Percentiles rank a stretch among this genome's conserved stretches.
Evolutionary conservation across 2,888 invertebrate genomes (phyloP).

Genomic region (Siphlonurus alternatus): DNA sequence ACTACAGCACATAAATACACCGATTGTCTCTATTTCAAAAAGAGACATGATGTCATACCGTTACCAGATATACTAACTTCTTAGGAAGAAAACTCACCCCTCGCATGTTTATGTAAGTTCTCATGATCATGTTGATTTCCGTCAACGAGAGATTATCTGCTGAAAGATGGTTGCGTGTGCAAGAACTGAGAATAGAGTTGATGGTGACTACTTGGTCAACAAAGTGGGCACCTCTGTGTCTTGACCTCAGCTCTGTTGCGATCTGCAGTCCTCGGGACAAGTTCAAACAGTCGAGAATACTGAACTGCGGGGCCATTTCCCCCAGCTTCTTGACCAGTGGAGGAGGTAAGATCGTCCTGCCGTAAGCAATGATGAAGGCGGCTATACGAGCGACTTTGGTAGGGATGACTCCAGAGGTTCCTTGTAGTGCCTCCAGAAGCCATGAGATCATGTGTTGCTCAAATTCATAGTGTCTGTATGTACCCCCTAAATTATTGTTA

Average conservation of each 20-base stretch:
- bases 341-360: conserved; percentile 19
- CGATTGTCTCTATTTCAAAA: too few relatives aligned
- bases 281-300: conserved; percentile 25
- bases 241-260: conserved; percentile 21
- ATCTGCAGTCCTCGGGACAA: conserved; percentile 30
- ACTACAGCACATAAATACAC: too few relatives aligned
- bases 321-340: conserved; percentile 19
- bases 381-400: conserved; percentile 26
- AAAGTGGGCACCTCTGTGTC: conserved; percentile 6
- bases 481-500: conserved; percentile 32
- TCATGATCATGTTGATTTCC: conserved; percentile 18
- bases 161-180: conserved; percentile 22
- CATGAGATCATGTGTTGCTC: conserved; percentile 28
- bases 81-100: too few relatives aligned
- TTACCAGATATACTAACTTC: too few relatives aligned
- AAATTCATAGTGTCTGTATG: conserved; percentile 28
- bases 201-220: conserved; percentile 8
- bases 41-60: too few relatives aligned
- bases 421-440: conserved; percentile 25
- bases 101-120: conserved; percentile 19
- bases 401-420: conserved; percentile 25
- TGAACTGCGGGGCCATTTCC: conserved; percentile 27
- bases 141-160: conserved; percentile 11
- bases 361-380: conserved; percentile 30
- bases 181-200: conserved; percentile 16